Evolutionary conservation across 2,113 vertebrate genomes (phyloP).

Genomic region (Aldabrachelys gigantea): DNA sequence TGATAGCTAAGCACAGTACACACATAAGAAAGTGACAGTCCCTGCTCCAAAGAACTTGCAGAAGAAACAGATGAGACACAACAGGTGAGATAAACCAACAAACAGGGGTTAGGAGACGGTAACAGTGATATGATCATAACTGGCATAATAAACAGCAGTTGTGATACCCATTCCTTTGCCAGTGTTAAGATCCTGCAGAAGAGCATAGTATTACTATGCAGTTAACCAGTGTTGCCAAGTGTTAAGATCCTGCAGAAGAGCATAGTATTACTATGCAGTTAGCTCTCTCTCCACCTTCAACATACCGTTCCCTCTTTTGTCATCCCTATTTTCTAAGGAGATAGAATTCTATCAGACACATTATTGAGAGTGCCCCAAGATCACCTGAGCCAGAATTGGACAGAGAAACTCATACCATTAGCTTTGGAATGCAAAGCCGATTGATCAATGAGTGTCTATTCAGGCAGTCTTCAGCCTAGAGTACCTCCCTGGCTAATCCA

Average conservation of each 20-base stretch:
- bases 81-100: background rate
- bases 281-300: background rate
- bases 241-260: background rate
- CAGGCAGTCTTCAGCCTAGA: background rate
- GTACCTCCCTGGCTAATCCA: constrained; percentile 41
- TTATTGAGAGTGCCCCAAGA: background rate
- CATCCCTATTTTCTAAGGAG: background rate
- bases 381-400: background rate
- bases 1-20: background rate
- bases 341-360: background rate
- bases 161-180: background rate
- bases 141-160: background rate
- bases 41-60: background rate
- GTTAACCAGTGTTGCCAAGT: background rate
- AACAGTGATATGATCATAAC: background rate
- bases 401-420: background rate
- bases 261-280: background rate
- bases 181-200: background rate
- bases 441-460: constrained; percentile 1
- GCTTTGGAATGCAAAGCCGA: background rate
- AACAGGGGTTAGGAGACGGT: background rate
- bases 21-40: background rate
- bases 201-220: background rate
- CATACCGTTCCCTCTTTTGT: background rate
- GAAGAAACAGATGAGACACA: background rate